phyloP scores from a whole-genome alignment of 2,888 invertebrate genomes.

The Cremastinae sp. region DNA sequence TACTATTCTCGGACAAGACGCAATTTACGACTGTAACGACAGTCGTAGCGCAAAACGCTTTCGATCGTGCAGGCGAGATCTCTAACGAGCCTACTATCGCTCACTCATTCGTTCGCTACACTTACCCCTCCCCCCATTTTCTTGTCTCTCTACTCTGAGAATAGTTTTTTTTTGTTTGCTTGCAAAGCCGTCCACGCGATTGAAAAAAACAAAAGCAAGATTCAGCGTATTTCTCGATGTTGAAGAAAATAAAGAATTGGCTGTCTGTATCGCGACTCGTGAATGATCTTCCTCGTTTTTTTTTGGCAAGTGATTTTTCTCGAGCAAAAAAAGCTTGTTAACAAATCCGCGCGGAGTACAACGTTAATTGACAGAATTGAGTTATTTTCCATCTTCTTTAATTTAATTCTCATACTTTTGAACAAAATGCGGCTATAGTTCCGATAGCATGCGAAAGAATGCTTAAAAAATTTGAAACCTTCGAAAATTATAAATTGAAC shows the following conservation, averaged over 20 bases:
- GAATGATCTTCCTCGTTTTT: not conserved
- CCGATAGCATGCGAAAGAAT: too few relatives aligned
- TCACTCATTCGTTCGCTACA: slow-evolving; percentile 37
- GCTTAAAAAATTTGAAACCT: too few relatives aligned
- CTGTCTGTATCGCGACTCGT: too few relatives aligned
- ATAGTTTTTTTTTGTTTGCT: slow-evolving; percentile 39
- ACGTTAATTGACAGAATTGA: too few relatives aligned
- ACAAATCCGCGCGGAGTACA: too few relatives aligned
- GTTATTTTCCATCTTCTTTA: too few relatives aligned
- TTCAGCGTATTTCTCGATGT: slow-evolving; percentile 3
- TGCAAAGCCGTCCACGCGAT: not conserved
- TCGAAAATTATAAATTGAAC: too few relatives aligned
- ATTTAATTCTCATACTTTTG: too few relatives aligned
- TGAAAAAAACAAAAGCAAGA: slow-evolving; percentile 4
- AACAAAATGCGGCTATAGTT: too few relatives aligned
- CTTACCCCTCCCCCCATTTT: slow-evolving; percentile 24
- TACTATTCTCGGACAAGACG: slow-evolving; percentile 53
- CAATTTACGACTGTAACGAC: slow-evolving; percentile 64
- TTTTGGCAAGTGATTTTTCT: not conserved
- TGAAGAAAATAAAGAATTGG: not conserved
- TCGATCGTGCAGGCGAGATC: slow-evolving; percentile 56
- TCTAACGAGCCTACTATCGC: slow-evolving; percentile 59
- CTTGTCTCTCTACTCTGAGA: slow-evolving; percentile 11
- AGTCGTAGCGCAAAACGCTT: slow-evolving; percentile 45
- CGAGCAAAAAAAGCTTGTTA: not conserved